phyloP scores from a whole-genome alignment of 2,113 vertebrate genomes.

The Oreocharis arfaki region DNA sequence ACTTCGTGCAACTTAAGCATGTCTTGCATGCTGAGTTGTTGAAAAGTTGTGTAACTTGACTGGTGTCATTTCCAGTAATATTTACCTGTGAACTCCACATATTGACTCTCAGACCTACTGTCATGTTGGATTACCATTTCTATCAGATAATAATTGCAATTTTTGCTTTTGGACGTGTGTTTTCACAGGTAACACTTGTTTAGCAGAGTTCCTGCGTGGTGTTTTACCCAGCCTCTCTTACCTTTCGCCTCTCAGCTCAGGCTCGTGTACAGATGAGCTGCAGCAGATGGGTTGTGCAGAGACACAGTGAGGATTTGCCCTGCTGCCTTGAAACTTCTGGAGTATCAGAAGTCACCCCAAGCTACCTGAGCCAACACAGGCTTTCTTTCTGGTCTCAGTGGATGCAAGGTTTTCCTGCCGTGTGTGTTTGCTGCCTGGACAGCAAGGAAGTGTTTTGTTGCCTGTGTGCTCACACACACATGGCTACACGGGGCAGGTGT shows the following conservation, averaged over 20 bases:
- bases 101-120: background rate
- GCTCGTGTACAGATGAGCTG: background rate
- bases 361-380: fast-evolving
- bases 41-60: background rate
- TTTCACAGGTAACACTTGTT: background rate
- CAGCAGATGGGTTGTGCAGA: background rate
- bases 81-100: background rate
- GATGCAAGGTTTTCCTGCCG: background rate
- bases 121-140: background rate
- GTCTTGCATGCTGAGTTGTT: background rate
- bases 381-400: background rate
- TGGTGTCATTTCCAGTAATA: background rate
- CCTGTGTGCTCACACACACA: background rate
- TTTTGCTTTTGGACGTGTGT: background rate
- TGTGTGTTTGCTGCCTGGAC: background rate
- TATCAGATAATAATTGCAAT: background rate
- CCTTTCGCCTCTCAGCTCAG: background rate
- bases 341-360: background rate
- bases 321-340: background rate
- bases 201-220: background rate
- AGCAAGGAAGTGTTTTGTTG: background rate
- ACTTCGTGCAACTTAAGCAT: background rate
- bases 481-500: background rate
- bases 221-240: background rate
- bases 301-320: background rate